Conservation (phyloP, 2,797 vertebrate genomes). For the Poecilia picta region DNA sequence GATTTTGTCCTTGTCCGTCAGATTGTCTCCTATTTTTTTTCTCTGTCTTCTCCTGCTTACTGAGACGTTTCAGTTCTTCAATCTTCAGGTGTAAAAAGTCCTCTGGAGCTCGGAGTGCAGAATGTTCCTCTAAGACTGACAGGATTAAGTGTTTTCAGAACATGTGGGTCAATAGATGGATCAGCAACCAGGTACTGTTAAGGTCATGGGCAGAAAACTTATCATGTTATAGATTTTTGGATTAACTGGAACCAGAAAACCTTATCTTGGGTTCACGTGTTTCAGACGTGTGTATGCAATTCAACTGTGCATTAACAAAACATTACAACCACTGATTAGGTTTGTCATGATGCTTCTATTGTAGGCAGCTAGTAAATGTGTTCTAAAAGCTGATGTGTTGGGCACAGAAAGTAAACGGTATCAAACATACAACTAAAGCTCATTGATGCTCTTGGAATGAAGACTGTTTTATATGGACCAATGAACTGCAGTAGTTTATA, state of each 20-base stretch:
- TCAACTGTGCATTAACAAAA: not conserved
- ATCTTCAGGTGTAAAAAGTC: conserved; percentile 30
- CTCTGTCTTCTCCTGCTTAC: conserved; percentile 39
- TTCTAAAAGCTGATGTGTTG: not conserved
- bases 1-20: conserved; percentile 46
- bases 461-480: not conserved
- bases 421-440: not conserved
- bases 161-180: conserved; percentile 49
- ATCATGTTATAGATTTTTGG: conserved; percentile 31
- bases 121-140: conserved; percentile 27
- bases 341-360: not conserved
- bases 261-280: not conserved
- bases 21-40: conserved; percentile 28
- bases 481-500: not conserved
- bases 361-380: not conserved
- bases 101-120: conserved; percentile 42
- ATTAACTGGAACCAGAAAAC: conserved; percentile 32
- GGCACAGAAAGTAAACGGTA: not conserved
- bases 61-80: conserved; percentile 40
- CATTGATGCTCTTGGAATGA: not conserved
- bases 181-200: conserved; percentile 38
- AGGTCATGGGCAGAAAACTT: conserved; percentile 39
- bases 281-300: conserved; percentile 19
- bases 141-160: conserved; percentile 64
- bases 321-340: not conserved